phyloP scores from a whole-genome alignment of 2,113 vertebrate genomes.

The Tragelaphus strepsiceros region DNA sequence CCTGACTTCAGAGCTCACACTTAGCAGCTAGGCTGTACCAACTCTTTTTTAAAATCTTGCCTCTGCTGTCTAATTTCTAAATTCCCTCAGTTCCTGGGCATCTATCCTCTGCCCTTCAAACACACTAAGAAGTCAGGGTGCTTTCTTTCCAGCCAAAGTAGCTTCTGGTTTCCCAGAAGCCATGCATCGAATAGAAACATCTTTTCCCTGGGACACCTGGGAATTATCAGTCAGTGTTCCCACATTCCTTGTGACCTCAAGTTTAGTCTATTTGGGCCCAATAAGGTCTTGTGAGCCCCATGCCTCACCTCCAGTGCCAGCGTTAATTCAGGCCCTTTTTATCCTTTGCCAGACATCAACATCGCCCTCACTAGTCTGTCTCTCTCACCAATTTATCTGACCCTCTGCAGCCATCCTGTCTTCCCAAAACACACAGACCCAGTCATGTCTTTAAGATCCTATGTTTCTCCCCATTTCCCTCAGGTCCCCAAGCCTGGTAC shows the following conservation, averaged over 20 bases:
- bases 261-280: background rate
- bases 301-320: background rate
- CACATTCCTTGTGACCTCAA: background rate
- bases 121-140: background rate
- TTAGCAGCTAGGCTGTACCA: background rate
- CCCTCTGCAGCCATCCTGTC: background rate
- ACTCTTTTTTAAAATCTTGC: background rate
- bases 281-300: background rate
- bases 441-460: background rate
- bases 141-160: background rate
- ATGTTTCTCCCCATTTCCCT: background rate
- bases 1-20: background rate
- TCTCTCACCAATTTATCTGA: background rate
- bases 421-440: background rate
- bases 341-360: background rate
- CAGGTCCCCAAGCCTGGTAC: background rate
- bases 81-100: background rate
- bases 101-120: background rate
- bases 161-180: background rate
- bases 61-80: background rate
- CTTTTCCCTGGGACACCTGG: background rate
- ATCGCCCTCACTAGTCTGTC: rapidly evolving
- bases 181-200: background rate
- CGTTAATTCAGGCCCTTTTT: background rate
- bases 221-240: background rate